Percentiles rank a stretch among this genome's conserved stretches.
These are phyloP conservation scores for Saturnia japonica DNA, from an alignment of 2,888 invertebrate species.

Conservation along the genomic window DNA sequence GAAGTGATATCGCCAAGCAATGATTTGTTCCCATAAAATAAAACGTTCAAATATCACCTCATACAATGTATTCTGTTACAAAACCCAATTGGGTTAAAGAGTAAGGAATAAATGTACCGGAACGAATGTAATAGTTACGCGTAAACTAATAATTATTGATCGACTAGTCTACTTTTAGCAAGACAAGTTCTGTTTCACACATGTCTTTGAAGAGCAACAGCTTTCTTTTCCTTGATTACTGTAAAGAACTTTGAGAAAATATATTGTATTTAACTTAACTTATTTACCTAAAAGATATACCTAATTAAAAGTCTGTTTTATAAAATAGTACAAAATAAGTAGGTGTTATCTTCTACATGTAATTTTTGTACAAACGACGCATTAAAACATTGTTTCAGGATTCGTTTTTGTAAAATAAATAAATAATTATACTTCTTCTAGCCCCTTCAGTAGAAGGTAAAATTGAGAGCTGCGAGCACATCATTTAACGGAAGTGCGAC, in stretches of 20 bases:
- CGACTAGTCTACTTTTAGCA: slow-evolving; percentile 35
- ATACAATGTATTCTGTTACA: slow-evolving; percentile 42
- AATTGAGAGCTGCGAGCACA: too few relatives aligned
- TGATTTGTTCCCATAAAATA: neutral
- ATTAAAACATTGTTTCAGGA: too few relatives aligned
- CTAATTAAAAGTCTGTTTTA: too few relatives aligned
- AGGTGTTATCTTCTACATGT: too few relatives aligned
- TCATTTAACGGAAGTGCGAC: too few relatives aligned
- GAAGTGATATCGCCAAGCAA: too few relatives aligned
- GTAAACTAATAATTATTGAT: slow-evolving; percentile 44
- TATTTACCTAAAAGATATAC: neutral
- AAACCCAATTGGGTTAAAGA: slow-evolving; percentile 43
- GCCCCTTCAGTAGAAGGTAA: too few relatives aligned
- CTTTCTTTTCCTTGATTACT: neutral
- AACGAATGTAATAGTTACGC: slow-evolving; percentile 72
- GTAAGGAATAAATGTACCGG: slow-evolving; percentile 67
- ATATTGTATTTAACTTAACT: neutral
- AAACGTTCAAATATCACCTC: slow-evolving; percentile 12
- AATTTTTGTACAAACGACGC: too few relatives aligned
- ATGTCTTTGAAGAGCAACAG: slow-evolving; percentile 8
- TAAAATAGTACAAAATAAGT: too few relatives aligned
- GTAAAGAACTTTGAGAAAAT: neutral
- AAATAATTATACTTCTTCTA: too few relatives aligned
- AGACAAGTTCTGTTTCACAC: slow-evolving; percentile 37
- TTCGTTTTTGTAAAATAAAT: too few relatives aligned